Evolutionary conservation across 2,888 invertebrate genomes (phyloP), one percentile per base, ranked within the genome.

Genomic region (Andrena trimmerana): DNA sequence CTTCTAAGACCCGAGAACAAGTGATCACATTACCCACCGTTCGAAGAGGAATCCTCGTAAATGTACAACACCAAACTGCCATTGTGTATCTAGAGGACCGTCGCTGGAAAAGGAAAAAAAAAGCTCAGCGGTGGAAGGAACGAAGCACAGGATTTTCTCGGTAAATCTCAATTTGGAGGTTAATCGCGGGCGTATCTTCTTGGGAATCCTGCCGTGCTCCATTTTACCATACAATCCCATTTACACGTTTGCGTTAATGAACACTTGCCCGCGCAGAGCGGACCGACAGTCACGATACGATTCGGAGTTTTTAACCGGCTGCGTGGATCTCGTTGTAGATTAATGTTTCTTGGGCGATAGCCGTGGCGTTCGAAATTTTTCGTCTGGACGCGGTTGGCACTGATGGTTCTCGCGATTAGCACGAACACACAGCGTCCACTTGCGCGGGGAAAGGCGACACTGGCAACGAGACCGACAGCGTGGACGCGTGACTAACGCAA

Each of bases 161-260:
- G 63, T 67, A 78, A 70, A 83, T 83, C 83, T 78, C 59, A 68
- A 83, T 84, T 71, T 70, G 60, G 13, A 20, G 27, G 29, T 73
- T 77, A 83, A 82, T 83, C 72, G 69, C 33, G 62, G 27, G 52
- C 65, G 33, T 57, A 69, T 33, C 59, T 60, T 33, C 20, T 20
- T 8, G 16, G 52, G 57, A 62, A 52, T 50, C 24, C 24, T 20
- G 10, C n/a, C 67, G 33, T 31, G 67, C 29, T 66, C 70, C 60
- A 36, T 36, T 62, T 20, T 29, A 27, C 60, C n/a, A 13, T 27
- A 31, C 16, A 29, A 60, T 13, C 2, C 13, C 50, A 52, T 75
- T 52, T 68, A 52, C 68, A 50, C 50, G n/a, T 62, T 62, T 20
- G 13, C 52, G 60, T 48, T 60, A 75, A 75, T 59, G 75, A 50